phyloP scores from a whole-genome alignment of 2,888 invertebrate genomes.

The Fabriciana adippe region DNA sequence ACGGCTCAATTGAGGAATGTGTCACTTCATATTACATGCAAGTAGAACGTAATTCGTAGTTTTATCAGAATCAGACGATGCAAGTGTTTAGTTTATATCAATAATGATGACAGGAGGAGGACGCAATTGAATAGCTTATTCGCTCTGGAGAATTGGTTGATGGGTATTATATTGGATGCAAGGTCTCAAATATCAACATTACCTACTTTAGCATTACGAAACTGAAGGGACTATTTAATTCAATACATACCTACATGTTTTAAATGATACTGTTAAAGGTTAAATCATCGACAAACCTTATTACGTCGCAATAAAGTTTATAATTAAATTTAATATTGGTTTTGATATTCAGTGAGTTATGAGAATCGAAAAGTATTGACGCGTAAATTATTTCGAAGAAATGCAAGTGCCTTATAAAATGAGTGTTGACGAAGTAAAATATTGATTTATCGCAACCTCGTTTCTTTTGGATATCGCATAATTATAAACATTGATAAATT shows the following conservation, averaged over 20 bases:
- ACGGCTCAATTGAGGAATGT: slow-evolving; percentile 79
- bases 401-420: neutral
- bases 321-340: no score
- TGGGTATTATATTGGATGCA: slow-evolving; percentile 22
- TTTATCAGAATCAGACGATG: slow-evolving; percentile 28
- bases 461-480: slow-evolving; percentile 21
- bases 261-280: no score
- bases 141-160: slow-evolving; percentile 25
- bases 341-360: neutral
- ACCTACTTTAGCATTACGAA: slow-evolving; percentile 1
- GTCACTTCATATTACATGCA: slow-evolving; percentile 65
- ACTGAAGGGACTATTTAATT: neutral
- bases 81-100: slow-evolving; percentile 33
- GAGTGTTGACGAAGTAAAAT: neutral
- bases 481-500: slow-evolving; percentile 32
- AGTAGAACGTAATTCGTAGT: slow-evolving; percentile 26
- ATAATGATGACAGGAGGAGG: slow-evolving; percentile 35
- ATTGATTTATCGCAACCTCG: slow-evolving; percentile 12
- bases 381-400: neutral
- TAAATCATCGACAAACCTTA: no score
- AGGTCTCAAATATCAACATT: slow-evolving; percentile 7
- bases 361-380: neutral
- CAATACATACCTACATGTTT: neutral
- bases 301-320: no score
- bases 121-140: slow-evolving; percentile 30